Percentiles rank a stretch among this genome's conserved stretches.
phyloP scores from a whole-genome alignment of 2,797 vertebrate species.

The Calcarius lapponicus region DNA sequence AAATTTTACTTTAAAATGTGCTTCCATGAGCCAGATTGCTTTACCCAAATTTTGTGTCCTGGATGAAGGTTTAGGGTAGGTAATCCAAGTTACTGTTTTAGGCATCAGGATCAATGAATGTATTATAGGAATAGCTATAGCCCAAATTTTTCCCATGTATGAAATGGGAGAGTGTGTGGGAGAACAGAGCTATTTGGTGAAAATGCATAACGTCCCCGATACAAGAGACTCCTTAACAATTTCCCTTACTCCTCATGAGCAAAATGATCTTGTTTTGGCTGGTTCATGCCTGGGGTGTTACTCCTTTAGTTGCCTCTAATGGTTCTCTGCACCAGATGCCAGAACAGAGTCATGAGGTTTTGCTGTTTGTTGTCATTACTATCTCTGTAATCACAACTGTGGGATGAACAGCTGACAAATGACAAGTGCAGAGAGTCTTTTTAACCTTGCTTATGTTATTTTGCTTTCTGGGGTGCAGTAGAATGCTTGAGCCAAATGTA shows the following conservation, averaged over 20 bases:
- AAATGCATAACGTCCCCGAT: background rate
- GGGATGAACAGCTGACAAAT: background rate
- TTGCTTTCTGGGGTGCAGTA: background rate
- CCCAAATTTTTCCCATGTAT: accelerated
- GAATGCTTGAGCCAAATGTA: background rate
- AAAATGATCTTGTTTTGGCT: background rate
- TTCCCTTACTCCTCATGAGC: background rate
- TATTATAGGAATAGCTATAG: background rate
- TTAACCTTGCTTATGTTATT: background rate
- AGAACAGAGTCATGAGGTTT: background rate
- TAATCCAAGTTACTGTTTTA: background rate
- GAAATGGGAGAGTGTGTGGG: background rate
- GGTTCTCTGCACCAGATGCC: background rate
- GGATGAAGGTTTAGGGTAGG: background rate
- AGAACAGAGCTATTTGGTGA: background rate
- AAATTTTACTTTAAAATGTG: background rate
- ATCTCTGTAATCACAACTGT: background rate
- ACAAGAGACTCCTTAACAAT: background rate
- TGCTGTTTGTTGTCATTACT: background rate
- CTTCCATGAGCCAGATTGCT: background rate
- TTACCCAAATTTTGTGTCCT: background rate
- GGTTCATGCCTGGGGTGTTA: background rate
- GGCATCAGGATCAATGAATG: background rate
- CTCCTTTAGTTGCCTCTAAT: background rate
- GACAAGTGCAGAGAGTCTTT: background rate